Conservation (phyloP, 2,113 vertebrate species). For the Notarius quadriscutis region DNA sequence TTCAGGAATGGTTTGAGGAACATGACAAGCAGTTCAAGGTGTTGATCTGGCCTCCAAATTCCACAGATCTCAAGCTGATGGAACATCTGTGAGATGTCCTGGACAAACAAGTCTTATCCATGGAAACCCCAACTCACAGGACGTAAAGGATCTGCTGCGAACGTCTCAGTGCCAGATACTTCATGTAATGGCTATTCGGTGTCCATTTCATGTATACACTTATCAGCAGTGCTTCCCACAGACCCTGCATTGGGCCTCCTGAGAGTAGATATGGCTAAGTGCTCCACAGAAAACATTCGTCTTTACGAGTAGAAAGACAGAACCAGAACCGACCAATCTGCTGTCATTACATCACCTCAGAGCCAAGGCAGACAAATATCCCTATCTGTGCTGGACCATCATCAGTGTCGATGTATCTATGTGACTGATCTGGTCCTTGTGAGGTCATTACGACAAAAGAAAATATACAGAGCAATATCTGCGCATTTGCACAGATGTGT, state of each 20-base stretch:
- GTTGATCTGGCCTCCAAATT: no score
- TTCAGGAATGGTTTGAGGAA: no score
- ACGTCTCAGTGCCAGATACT: no score
- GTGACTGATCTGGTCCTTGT: not conserved
- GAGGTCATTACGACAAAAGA: constrained; percentile 39
- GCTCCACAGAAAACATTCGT: not conserved
- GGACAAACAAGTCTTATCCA: no score
- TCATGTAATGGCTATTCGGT: no score
- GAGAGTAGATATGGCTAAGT: constrained; percentile 21
- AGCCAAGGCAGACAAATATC: constrained; percentile 8
- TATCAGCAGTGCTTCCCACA: constrained; percentile 5
- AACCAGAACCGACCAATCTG: constrained; percentile 2
- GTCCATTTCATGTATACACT: not conserved
- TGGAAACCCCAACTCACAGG: no score
- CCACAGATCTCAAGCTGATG: no score
- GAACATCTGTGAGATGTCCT: no score
- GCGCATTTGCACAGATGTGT: constrained; percentile 39
- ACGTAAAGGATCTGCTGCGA: no score
- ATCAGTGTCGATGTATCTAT: not conserved
- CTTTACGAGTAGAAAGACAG: not conserved
- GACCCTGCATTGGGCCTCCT: not conserved
- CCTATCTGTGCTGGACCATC: constrained; percentile 19
- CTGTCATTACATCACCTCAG: constrained; percentile 30
- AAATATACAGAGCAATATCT: constrained; percentile 1
- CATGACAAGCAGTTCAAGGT: no score